Base-by-base conservation (phyloP, 2,888 invertebrate species). In the Tenthredo notha region DNA sequence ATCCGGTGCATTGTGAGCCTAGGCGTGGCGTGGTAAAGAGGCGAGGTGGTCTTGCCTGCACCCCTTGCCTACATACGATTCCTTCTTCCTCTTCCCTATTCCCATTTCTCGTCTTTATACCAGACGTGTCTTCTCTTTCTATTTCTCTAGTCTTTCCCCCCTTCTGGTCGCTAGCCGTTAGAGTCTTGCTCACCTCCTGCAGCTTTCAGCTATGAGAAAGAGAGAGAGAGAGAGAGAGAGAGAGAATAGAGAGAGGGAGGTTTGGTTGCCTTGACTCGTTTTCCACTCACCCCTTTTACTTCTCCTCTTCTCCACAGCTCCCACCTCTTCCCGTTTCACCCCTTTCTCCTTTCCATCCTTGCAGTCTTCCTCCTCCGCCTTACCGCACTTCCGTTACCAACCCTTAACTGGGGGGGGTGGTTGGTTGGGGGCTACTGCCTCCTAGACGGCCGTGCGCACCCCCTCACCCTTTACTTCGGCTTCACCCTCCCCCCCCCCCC, bases 1-100 rank as follows among this genome's bases (percentile, higher is more conserved):
- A 93, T 93, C 93, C 93, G 91, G 92, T 92, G 92, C 93, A 93
- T 93, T 93, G 93, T 93, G 92, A 93, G 92, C 90, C 92, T 92
- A 93, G 92, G 92, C 92, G 92, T 93, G 92, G 93, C 92, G 92
- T 92, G 91, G 92, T 91, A 92, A 92, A 92, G 92, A 91, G 92
- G 91, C 90, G 91, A 91, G 91, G 92, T 87, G 87, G 91, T 91
- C 91, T 91, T 91, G 90, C 90, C 90, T 90, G 89, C 90, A 89
- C 89, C 85, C 86, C 89, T 86, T 86, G 84, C 87, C 85, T 85
- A 84, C 86, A 72, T 85, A 75, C 72, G 88, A 89, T 89, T 89
- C 90, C 88, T 74, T 72, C 85, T 84, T 86, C 85, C 85, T 75
- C 83, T 47, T 85, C 82, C 82, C 85, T 86, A 77, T 84, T 84